Evolutionary conservation across 1,140 invertebrate genomes (phyloP), one percentile per base, ranked within the genome.

Genomic region (Matsumurasca onukii): DNA sequence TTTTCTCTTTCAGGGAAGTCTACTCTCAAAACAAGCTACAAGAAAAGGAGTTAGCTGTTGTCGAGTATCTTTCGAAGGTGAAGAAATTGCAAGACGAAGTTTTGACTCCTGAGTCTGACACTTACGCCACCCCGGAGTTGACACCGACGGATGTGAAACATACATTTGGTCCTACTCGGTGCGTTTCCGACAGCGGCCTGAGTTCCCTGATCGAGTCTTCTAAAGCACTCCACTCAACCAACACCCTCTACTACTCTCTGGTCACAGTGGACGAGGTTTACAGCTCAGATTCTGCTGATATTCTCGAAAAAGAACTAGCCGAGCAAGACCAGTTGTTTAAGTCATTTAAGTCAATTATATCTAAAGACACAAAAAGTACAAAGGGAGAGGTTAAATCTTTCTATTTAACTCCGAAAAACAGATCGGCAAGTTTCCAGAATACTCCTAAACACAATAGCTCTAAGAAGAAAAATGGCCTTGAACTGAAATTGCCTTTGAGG

Each of bases 261-360:
- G 74, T 76, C 30, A 71, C 74, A 49, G 45, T 75, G 5, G 74
- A 76, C 51, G 73, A 75, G 52, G 70, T 70, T 27, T 34, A 59
- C 24, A 39, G 22, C 25, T 34, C 39, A 25, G 65, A 68, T 31
- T 34, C 51, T 34, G 64, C 52, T 30, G 55, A 25, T 64, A 49
- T 72, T 27, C 67, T 76, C 24, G 74, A 75, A 55, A 70, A 66
- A 49, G 75, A 76, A 61, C 51, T 76, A 27, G 75, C 75, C 25
- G 75, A 76, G 69, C 75, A 76, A 66, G 75, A 76, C 67, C 67
- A 72, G 34, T 70, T 76, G 31, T 72, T 74, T 27, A 66, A 74
- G 29, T 75, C 73, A 22, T 75, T 75, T 63, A 71, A 71, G 34
- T 75, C 73, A 0, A 76, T 76, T n/a, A 67, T 73, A 24, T 70